These are phyloP conservation scores for Heliconius eleuchia DNA, from an alignment of 1,140 invertebrate genomes.

Conservation along the genomic window DNA sequence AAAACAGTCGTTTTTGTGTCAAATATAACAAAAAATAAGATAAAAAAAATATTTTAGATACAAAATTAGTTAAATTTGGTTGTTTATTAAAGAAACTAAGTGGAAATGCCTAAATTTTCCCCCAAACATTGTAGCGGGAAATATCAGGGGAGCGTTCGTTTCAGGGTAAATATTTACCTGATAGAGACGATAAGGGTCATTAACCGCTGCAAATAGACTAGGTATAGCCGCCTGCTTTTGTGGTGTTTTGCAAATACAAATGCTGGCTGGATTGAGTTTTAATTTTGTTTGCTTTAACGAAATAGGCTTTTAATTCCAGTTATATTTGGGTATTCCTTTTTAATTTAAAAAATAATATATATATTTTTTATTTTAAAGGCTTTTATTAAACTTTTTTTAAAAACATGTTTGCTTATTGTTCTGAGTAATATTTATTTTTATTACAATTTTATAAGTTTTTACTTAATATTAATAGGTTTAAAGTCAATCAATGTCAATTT, in stretches of 20 bases:
- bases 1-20: not conserved
- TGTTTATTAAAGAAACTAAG: not conserved
- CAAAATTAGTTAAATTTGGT: not conserved
- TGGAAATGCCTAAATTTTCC: not conserved
- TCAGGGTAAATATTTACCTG: conserved; percentile 32
- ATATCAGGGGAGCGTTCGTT: conserved; percentile 13
- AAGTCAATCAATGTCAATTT: not conserved
- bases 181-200: conserved; percentile 37
- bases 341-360: too few species aligned
- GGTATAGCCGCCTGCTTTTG: conserved; percentile 8
- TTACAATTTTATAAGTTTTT: not conserved
- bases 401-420: too few species aligned
- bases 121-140: conserved; percentile 14
- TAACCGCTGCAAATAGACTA: conserved; percentile 27
- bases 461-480: not conserved
- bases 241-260: conserved; percentile 8
- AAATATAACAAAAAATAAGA: not conserved
- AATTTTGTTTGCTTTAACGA: not conserved
- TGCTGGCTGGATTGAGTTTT: not conserved
- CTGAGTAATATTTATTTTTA: too few species aligned
- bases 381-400: too few species aligned
- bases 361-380: too few species aligned
- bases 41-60: not conserved
- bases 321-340: too few species aligned
- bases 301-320: not conserved